Conservation (phyloP, 2,888 invertebrate species). For the Agonum fuliginosum region DNA sequence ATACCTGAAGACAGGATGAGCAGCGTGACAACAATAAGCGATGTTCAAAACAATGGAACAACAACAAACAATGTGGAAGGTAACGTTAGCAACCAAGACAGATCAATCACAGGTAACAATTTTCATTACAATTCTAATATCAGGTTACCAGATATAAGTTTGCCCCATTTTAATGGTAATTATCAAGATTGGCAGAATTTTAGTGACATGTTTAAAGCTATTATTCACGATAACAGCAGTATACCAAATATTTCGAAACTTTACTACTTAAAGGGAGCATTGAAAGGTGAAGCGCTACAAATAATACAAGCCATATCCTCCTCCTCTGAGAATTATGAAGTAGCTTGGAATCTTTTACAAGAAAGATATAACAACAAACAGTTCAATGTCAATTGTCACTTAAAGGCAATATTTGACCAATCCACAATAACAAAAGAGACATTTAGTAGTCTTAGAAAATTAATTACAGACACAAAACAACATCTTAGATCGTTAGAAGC, state of each 20-base stretch:
- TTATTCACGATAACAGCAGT: not conserved
- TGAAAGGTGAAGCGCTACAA: constrained; percentile 3
- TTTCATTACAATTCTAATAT: too few relatives aligned
- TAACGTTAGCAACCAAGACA: too few relatives aligned
- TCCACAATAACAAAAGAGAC: not conserved
- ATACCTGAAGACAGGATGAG: too few relatives aligned
- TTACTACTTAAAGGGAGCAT: not conserved
- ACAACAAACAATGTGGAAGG: too few relatives aligned
- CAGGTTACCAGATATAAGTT: constrained; percentile 4
- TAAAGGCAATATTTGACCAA: not conserved
- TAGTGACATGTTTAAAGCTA: not conserved
- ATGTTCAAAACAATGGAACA: too few relatives aligned
- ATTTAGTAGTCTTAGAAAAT: not conserved
- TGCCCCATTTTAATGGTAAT: not conserved
- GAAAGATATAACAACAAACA: constrained; percentile 13
- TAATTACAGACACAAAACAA: constrained; percentile 8
- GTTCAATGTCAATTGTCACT: constrained; percentile 1
- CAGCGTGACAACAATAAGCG: too few relatives aligned
- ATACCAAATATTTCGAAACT: not conserved
- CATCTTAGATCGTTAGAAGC: not conserved
- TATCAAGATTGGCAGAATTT: constrained; percentile 7
- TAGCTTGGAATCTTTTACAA: not conserved
- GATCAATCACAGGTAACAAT: too few relatives aligned
- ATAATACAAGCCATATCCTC: not conserved
- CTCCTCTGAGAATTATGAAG: not conserved